A percentile compares a stretch with the other conserved stretches of the same genome.
Evolutionary conservation across 2,797 vertebrate genomes (phyloP).

Genomic region (Rhynchotus rufescens): DNA sequence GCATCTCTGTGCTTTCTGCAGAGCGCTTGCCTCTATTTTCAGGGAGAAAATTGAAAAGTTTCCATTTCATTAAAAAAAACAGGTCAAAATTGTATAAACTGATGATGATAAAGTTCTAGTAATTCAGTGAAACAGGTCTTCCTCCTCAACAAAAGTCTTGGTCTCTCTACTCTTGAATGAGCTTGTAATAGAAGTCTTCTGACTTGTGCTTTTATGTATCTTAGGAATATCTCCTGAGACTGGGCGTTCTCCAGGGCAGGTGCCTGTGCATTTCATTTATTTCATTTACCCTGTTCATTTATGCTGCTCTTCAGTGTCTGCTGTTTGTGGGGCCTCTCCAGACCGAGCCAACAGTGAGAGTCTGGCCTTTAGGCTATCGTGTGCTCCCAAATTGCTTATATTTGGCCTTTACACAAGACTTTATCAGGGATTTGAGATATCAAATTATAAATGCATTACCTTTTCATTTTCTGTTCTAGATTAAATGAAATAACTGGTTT

Average conservation of each 20-base stretch:
- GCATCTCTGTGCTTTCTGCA: neutral
- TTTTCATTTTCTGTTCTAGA: constrained; percentile 4
- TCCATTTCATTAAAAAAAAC: constrained; percentile 16
- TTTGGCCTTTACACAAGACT: neutral
- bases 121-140: constrained; percentile 16
- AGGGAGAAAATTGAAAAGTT: constrained; percentile 11
- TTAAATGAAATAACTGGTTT: neutral
- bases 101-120: neutral
- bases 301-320: neutral
- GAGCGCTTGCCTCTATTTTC: constrained; percentile 12
- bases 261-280: neutral
- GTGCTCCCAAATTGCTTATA: fast-evolving
- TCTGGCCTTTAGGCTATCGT: neutral
- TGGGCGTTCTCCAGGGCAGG: neutral
- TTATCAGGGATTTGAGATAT: neutral
- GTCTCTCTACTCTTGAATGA: neutral
- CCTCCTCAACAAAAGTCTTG: neutral
- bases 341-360: neutral
- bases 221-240: neutral
- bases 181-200: neutral
- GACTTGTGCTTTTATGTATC: neutral
- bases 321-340: neutral
- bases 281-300: neutral
- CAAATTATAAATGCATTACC: neutral
- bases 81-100: constrained; percentile 5